Evolutionary conservation across 2,113 vertebrate genomes (phyloP), one percentile per base, ranked within the genome.

Genomic region (Pavo muticus): DNA sequence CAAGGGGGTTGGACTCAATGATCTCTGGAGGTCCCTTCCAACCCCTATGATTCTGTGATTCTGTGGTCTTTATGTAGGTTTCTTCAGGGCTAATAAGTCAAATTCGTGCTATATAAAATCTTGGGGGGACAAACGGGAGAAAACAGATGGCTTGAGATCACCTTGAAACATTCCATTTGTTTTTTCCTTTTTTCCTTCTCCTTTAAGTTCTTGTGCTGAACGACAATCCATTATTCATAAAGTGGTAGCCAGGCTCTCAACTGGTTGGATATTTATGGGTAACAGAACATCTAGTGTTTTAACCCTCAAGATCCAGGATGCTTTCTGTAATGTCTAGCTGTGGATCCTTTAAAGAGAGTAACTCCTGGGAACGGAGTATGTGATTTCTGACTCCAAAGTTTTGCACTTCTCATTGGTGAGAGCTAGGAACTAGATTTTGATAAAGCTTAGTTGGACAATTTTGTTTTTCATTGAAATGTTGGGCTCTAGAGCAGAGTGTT

Each of bases 151-250:
- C 14, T 77, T 93, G 63, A 74, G 16, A 65, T 95, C 60, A 91
- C 69, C 72, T 94, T 84, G 79, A 80, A 88, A 11, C 11, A 27
- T 16, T 42, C 27, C 27, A 16, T 54, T 14, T 7, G 11, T 1
- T 1, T 25, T 75, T 94, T 86, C 29, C 27, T 10, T 87, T 70
- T 65, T 64, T 24, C 23, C 10, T 40, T 25, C 57, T 3, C 10
- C 23, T 73, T 69, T 30, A 63, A 63, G 19, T 93, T 85, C 3
- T 32, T 59, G 29, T 30, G 21, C 56, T 71, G 76, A 93, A 80
- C 29, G 85, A 79, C 93, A 94, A 77, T 90, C 64, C 42, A 74
- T 91, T 94, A 90, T 95, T 96, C 90, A 90, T 82, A 87, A 3
- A 63, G 56, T 52, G 65, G 16, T 83, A 81, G 76, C 1, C 29